phyloP scores from a whole-genome alignment of 2,797 vertebrate genomes.

The Dicrostonyx torquatus region DNA sequence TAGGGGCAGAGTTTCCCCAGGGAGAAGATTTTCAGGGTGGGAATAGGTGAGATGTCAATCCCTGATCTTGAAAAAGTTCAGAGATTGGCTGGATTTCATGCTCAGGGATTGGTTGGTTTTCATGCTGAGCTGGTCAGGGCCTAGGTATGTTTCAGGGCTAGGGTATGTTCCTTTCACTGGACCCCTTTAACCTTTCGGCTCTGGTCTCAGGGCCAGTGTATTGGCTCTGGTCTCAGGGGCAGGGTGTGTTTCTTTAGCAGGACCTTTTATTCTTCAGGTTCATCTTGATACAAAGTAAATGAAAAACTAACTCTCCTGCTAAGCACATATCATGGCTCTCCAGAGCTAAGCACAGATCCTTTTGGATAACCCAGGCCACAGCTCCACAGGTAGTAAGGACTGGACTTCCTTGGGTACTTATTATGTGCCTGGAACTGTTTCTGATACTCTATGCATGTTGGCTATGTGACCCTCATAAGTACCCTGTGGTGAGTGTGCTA shows the following conservation, averaged over 20 bases:
- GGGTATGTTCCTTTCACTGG: too few species aligned
- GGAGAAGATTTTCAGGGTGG: not conserved
- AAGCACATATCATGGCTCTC: not conserved
- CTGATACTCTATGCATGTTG: not conserved
- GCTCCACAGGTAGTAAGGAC: not conserved
- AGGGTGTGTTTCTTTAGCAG: not conserved
- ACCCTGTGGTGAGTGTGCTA: not conserved
- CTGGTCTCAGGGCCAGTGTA: too few species aligned
- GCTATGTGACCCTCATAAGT: not conserved
- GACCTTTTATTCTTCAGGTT: not conserved
- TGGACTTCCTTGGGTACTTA: not conserved
- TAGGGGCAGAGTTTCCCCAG: not conserved
- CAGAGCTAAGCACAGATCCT: not conserved
- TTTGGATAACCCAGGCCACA: not conserved
- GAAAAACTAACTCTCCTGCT: slow-evolving; percentile 20
- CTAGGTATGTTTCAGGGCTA: too few species aligned
- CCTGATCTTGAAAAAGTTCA: too few species aligned
- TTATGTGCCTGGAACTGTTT: not conserved
- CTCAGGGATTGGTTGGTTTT: too few species aligned
- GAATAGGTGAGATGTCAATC: not conserved
- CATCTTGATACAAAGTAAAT: not conserved
- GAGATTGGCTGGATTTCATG: too few species aligned
- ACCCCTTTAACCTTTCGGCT: too few species aligned
- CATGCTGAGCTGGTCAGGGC: too few species aligned
- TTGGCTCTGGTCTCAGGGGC: too few species aligned